Conservation (phyloP, 1,140 invertebrate genomes). For the Hesperophylax magnus region DNA sequence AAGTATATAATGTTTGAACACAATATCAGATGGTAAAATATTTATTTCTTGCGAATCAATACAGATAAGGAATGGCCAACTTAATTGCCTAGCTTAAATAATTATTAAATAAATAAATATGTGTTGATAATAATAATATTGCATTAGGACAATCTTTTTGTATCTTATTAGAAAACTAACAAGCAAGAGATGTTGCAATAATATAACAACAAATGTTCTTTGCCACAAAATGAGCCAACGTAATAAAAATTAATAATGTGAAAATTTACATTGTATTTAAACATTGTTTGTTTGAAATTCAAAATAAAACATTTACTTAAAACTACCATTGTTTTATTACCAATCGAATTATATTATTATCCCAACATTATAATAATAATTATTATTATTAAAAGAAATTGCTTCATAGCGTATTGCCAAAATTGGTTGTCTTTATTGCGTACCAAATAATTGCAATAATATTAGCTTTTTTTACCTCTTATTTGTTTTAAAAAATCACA, state of each 20-base stretch:
- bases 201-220: not conserved
- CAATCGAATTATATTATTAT: not conserved
- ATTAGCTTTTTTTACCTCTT: no score
- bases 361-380: not conserved
- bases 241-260: not conserved
- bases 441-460: no score
- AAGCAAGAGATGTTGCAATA: not conserved
- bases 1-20: no score
- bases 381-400: not conserved
- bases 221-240: slow-evolving; percentile 7
- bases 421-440: no score
- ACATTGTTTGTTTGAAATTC: slow-evolving; percentile 4
- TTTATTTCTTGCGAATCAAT: no score
- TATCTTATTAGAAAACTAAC: not conserved
- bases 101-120: no score
- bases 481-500: no score
- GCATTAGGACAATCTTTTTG: not conserved
- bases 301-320: slow-evolving; percentile 20
- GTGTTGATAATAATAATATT: not conserved
- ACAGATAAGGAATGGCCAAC: no score
- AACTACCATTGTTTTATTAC: slow-evolving; percentile 8
- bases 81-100: no score
- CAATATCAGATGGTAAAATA: no score
- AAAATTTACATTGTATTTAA: slow-evolving; percentile 3
- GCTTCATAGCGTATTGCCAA: no score